Conservation (phyloP, 2,797 vertebrate species). For the Pampus argenteus region DNA sequence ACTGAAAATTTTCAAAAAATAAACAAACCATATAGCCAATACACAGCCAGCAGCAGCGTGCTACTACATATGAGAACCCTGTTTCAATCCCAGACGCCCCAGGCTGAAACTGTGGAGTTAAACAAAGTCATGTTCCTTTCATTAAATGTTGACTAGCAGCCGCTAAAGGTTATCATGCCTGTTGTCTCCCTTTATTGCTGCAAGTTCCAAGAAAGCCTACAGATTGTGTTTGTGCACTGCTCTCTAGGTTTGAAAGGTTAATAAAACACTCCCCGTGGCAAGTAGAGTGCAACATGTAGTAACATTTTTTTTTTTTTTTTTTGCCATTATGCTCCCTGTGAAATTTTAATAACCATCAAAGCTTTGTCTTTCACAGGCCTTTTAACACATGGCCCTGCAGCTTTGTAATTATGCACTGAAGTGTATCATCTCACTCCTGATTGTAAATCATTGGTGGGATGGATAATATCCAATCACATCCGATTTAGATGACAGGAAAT, state of each 20-base stretch:
- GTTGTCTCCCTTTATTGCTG: slow-evolving; percentile 12
- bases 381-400: slow-evolving; percentile 16
- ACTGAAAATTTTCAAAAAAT: background rate
- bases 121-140: slow-evolving; percentile 17
- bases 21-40: background rate
- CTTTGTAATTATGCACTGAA: background rate
- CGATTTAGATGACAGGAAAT: background rate
- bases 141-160: slow-evolving; percentile 46
- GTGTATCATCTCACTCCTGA: background rate
- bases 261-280: slow-evolving; percentile 28
- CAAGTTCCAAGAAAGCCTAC: slow-evolving; percentile 51
- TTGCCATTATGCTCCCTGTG: slow-evolving; percentile 2
- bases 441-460: background rate
- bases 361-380: background rate
- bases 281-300: slow-evolving; percentile 10
- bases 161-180: slow-evolving; percentile 36
- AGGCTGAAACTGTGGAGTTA: slow-evolving; percentile 21
- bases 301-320: background rate
- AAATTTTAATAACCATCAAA: slow-evolving; percentile 6
- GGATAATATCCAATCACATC: slow-evolving; percentile 13
- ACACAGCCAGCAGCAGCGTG: background rate
- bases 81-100: background rate
- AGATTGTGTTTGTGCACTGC: slow-evolving; percentile 30
- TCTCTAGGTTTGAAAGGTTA: slow-evolving; percentile 28
- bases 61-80: background rate